These are phyloP conservation scores for Ophioninae sp. DNA, from an alignment of 2,888 invertebrate species.

Conservation along the genomic window DNA sequence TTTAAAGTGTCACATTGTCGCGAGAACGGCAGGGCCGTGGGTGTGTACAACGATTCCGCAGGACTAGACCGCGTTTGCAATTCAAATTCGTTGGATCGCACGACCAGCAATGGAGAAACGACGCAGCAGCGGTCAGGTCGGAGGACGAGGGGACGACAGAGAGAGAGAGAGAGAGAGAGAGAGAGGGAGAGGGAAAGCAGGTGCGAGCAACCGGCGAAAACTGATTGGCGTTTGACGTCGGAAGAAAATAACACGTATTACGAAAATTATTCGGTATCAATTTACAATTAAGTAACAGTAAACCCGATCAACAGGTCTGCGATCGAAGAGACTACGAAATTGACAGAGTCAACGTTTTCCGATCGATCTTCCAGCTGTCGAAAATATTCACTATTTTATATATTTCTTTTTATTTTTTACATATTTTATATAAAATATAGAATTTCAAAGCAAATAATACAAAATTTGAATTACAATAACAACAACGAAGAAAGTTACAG, in stretches of 20 bases:
- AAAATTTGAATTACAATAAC: too few species aligned
- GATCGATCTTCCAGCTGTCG: not conserved
- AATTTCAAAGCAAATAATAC: too few species aligned
- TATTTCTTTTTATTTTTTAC: too few species aligned
- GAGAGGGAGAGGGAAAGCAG: not conserved
- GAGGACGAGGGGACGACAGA: too few species aligned
- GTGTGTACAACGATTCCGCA: conserved; percentile 23
- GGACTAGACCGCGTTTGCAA: conserved; percentile 45
- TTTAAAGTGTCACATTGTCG: conserved; percentile 52
- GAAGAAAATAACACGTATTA: conserved; percentile 49
- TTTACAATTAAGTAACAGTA: conserved; percentile 9
- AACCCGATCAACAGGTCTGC: conserved; percentile 35
- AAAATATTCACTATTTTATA: not conserved
- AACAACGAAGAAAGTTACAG: too few species aligned
- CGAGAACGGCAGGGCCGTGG: not conserved
- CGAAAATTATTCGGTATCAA: conserved; percentile 29
- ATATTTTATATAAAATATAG: too few species aligned
- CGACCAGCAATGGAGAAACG: conserved; percentile 6
- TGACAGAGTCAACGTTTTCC: not conserved
- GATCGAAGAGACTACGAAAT: not conserved
- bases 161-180: not conserved
- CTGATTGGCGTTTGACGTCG: conserved; percentile 51
- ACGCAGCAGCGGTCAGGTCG: not conserved
- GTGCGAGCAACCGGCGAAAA: not conserved
- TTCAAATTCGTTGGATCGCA: conserved; percentile 49